Evolutionary conservation across 2,113 vertebrate species (phyloP).

Genomic region (Sterrhoptilus dennistouni): DNA sequence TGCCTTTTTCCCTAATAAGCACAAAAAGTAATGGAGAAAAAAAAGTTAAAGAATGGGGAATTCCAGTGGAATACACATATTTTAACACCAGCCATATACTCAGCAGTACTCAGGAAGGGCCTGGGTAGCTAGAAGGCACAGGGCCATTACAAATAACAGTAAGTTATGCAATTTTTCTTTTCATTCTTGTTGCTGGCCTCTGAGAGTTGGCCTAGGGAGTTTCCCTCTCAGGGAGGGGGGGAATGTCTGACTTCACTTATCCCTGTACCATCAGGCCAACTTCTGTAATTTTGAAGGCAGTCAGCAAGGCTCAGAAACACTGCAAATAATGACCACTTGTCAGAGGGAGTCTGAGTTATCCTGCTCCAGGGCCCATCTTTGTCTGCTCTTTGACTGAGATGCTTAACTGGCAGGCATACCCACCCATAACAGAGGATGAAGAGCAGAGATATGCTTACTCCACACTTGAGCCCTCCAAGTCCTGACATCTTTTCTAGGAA

Average conservation of each 20-base stretch:
- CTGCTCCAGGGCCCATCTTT: neutral
- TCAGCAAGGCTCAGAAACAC: neutral
- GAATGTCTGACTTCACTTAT: neutral
- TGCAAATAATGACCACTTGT: neutral
- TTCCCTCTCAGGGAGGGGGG: neutral
- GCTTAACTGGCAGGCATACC: neutral
- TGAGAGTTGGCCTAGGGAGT: neutral
- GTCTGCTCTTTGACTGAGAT: neutral
- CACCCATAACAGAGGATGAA: neutral
- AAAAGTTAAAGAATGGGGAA: neutral
- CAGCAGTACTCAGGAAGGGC: neutral
- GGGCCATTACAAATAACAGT: neutral
- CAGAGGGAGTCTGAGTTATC: neutral
- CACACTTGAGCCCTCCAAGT: neutral
- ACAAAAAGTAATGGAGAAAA: neutral
- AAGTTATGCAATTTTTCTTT: slow-evolving; percentile 41
- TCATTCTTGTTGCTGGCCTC: slow-evolving; percentile 2
- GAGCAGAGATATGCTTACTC: neutral
- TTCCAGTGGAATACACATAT: slow-evolving; percentile 18
- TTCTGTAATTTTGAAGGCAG: neutral
- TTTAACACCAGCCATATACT: neutral
- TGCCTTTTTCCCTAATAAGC: neutral
- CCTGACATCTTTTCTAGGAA: neutral
- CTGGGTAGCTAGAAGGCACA: neutral
- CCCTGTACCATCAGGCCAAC: neutral